These are phyloP conservation scores for Pseudochirops corinnae DNA, from an alignment of 2,797 vertebrate species.

Conservation along the genomic window DNA sequence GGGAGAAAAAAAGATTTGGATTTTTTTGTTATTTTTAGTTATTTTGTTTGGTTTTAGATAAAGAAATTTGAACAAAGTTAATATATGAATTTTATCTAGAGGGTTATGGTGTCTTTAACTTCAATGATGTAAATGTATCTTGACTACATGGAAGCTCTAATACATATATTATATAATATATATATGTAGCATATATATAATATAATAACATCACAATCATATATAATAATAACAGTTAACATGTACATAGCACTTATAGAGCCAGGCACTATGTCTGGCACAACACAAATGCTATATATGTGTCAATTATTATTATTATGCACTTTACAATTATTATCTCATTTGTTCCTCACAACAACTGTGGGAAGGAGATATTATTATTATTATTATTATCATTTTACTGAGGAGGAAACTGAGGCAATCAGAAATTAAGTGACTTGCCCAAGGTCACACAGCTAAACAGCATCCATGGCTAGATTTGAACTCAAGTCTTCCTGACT, in stretches of 20 bases:
- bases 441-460: neutral
- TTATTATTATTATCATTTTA: neutral
- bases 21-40: neutral
- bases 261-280: neutral
- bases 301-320: neutral
- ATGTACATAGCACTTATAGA: neutral
- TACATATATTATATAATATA: too few species aligned
- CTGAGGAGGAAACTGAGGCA: neutral
- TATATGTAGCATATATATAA: too few species aligned
- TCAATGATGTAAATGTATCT: neutral
- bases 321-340: neutral
- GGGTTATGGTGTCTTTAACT: neutral
- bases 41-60: neutral
- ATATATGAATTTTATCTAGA: neutral
- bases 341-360: neutral
- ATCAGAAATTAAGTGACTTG: neutral
- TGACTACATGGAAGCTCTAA: neutral
- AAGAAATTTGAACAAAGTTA: neutral
- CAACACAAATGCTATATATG: neutral
- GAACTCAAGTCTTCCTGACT: neutral
- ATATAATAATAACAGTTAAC: neutral
- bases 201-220: neutral
- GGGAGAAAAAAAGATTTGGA: neutral
- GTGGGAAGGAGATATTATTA: neutral
- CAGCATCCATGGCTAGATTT: too few species aligned